phyloP scores from a whole-genome alignment of 35 echinoderm and acorn worm genomes.

The Stichopus chloronotus region DNA sequence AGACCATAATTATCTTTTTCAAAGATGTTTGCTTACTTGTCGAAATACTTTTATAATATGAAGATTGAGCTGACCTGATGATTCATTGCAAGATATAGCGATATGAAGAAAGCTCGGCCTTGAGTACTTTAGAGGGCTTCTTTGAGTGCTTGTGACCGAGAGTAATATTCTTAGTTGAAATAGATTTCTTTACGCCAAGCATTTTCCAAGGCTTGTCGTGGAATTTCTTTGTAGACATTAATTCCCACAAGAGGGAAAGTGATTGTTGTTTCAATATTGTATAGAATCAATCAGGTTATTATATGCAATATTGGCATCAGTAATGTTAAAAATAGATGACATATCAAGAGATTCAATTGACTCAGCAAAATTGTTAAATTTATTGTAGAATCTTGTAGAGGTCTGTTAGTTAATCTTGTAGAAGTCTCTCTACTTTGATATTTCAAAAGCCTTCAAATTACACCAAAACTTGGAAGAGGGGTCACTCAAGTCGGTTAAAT shows the following conservation, averaged over 20 bases:
- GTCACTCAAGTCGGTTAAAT: background rate
- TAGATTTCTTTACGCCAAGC: background rate
- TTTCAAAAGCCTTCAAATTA: background rate
- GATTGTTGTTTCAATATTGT: background rate
- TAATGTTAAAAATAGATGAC: background rate
- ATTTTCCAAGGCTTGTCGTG: background rate
- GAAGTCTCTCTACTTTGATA: background rate
- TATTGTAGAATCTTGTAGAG: background rate
- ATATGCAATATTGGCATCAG: background rate
- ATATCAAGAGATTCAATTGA: background rate
- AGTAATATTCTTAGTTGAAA: background rate
- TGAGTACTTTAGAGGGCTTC: background rate
- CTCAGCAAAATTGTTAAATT: background rate
- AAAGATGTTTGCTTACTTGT: no score
- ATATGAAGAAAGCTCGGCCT: no score
- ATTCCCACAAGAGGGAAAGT: background rate
- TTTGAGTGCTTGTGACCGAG: background rate
- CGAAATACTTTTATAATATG: slow-evolving; percentile 5
- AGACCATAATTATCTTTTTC: no score
- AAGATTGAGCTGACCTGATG: background rate
- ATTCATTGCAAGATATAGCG: background rate
- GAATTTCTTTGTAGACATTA: slow-evolving; percentile 4
- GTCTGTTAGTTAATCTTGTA: no score
- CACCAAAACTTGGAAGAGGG: background rate
- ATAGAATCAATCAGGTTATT: background rate